Evolutionary conservation across 2,113 vertebrate species (phyloP), one percentile per base, ranked within the genome.

Genomic region (Sceloporus undulatus): DNA sequence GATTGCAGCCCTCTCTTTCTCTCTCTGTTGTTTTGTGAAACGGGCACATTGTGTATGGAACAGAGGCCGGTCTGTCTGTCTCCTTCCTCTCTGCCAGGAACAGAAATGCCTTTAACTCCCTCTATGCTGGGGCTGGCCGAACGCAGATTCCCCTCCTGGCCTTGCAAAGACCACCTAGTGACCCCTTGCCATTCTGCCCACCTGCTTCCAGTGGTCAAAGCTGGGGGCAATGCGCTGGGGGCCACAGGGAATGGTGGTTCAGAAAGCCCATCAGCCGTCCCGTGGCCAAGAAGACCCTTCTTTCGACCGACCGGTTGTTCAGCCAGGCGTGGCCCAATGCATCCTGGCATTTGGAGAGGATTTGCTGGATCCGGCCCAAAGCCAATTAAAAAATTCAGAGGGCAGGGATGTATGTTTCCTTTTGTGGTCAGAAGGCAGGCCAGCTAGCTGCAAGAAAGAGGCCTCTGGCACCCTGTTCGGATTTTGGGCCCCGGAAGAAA

Each of bases 11-110:
- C 56, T 56, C 2, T 23, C 3, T 18, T 34, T 59, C 34, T 4
- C 40, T 74, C 59, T 18, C 29, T 11, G 54, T 65, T 78, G 68
- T n/a, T 71, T 52, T 52, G 68, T 80, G 84, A 85, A 81, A 66
- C 42, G 19, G 70, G 27, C 8, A 1, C 94, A 94, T 96, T 95
- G 94, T 95, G 94, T 90, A 86, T 90, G 62, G 80, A 91, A 95
- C 95, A 95, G 93, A 94, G 90, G 54, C 59, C 13, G 85, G 88
- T 76, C 54, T 95, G 94, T 70, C 59, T 95, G 94, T 94, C 94
- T 95, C 92, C 40, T 11, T 40, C 40, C 77, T 65, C 40, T 68
- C 56, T 80, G 83, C 77, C 23, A 27, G 87, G 82, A 87, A 27
- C 40, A 54, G 80, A 59, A 27, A 77, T 70, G 56, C 42, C 1